Conservation (phyloP, 1,140 invertebrate genomes). For the Hylaeus volcanicus region DNA sequence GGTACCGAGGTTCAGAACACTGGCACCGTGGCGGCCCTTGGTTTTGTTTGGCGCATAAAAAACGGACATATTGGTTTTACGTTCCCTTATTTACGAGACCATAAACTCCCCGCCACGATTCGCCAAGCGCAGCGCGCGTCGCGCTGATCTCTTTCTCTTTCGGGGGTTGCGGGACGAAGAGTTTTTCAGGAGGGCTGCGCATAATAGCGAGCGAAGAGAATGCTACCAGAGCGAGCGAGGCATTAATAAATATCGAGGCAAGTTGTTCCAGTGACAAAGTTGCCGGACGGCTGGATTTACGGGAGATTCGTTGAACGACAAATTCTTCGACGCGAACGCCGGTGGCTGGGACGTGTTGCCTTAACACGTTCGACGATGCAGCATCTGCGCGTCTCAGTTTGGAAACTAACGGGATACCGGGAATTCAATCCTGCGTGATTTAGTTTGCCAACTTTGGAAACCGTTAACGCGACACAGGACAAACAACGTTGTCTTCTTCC, state of each 20-base stretch:
- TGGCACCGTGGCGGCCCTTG: background rate
- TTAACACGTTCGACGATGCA: background rate
- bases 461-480: too few relatives aligned
- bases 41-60: slow-evolving; percentile 60
- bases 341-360: too few relatives aligned
- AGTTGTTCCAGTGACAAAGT: slow-evolving; percentile 30
- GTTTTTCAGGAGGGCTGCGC: background rate
- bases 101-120: slow-evolving; percentile 65
- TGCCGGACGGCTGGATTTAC: slow-evolving; percentile 31
- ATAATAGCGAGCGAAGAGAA: slow-evolving; percentile 22
- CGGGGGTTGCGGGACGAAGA: background rate
- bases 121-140: slow-evolving; percentile 54
- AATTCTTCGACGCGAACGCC: background rate
- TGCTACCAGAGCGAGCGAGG: background rate
- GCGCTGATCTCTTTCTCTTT: background rate
- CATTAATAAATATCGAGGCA: slow-evolving; percentile 54
- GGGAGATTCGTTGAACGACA: background rate
- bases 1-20: too few relatives aligned
- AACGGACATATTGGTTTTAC: slow-evolving; percentile 72
- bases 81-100: slow-evolving; percentile 75
- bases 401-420: too few relatives aligned
- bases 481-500: too few relatives aligned
- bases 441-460: too few relatives aligned
- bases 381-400: too few relatives aligned
- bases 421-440: too few relatives aligned